Percentiles rank a stretch among this genome's conserved stretches.
These are phyloP conservation scores for Darevskia nairensis DNA, from an alignment of 2,797 vertebrate species.

Conservation along the genomic window DNA sequence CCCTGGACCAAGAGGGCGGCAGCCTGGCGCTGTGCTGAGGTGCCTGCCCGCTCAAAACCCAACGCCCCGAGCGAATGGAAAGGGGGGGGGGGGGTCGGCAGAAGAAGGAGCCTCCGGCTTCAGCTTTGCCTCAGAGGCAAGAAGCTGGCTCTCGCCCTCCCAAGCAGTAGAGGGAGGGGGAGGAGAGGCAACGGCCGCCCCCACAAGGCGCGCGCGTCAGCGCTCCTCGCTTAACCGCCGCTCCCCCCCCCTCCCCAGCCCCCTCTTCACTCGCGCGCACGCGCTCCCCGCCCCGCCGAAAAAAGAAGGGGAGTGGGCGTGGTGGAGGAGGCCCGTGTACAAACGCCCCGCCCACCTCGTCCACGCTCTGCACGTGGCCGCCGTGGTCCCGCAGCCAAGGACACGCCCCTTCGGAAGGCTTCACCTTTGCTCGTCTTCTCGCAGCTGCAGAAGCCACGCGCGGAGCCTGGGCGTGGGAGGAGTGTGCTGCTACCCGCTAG, in stretches of 20 bases:
- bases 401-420: not conserved
- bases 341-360: not conserved
- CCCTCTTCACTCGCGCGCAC: not conserved
- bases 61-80: not conserved
- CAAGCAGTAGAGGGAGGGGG: not conserved
- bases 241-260: too few species aligned
- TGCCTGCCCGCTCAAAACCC: too few species aligned
- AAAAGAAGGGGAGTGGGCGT: not conserved
- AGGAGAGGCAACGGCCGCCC: slow-evolving; percentile 23
- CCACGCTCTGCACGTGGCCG: slow-evolving; percentile 15
- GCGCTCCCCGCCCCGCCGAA: not conserved
- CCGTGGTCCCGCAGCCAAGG: not conserved
- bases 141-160: not conserved
- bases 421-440: too few species aligned
- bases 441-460: rapidly evolving
- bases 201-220: slow-evolving; percentile 16
- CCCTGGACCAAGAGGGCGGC: not conserved
- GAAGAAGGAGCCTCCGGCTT: slow-evolving; percentile 23
- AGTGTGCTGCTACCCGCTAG: too few species aligned
- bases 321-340: not conserved
- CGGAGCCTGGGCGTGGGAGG: too few species aligned
- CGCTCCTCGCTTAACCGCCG: not conserved
- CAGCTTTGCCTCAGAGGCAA: not conserved
- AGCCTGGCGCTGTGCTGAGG: too few species aligned
- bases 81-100: not conserved